phyloP scores from a whole-genome alignment of 2,888 invertebrate species.

The Pyralis farinalis region DNA sequence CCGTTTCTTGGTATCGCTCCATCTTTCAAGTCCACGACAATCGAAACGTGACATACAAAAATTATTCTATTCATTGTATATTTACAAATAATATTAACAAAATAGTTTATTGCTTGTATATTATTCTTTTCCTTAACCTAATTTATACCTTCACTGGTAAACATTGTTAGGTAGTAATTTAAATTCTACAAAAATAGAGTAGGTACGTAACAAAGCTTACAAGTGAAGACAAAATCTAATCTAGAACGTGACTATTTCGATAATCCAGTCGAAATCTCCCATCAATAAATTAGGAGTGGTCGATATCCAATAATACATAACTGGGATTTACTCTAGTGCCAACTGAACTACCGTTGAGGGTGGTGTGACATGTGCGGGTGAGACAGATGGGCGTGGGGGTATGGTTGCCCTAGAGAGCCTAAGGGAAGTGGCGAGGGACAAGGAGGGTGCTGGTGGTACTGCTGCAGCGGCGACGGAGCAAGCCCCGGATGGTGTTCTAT shows the following conservation, averaged over 20 bases:
- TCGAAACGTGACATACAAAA: conserved; percentile 38
- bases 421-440: conserved; percentile 89
- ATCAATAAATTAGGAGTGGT: conserved; percentile 16
- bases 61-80: conserved; percentile 44
- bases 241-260: conserved; percentile 69
- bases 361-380: conserved; percentile 89
- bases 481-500: conserved; percentile 84
- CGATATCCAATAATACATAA: conserved; percentile 21
- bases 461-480: conserved; percentile 84
- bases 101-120: conserved; percentile 59
- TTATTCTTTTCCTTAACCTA: conserved; percentile 51
- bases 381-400: conserved; percentile 77
- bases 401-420: conserved; percentile 71
- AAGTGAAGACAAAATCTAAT: conserved; percentile 44
- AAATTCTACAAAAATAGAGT: conserved; percentile 3
- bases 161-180: conserved; percentile 1
- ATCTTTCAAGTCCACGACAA: conserved; percentile 50
- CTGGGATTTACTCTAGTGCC: conserved; percentile 49
- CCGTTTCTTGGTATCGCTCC: conserved; percentile 34
- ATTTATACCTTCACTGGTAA: conserved; percentile 8
- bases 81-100: conserved; percentile 67
- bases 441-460: conserved; percentile 87
- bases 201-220: conserved; percentile 8
- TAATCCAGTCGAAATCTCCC: conserved; percentile 43
- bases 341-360: conserved; percentile 88